A percentile compares a stretch with the other conserved stretches of the same genome.
phyloP scores from a whole-genome alignment of 1,140 invertebrate species.

The Spodoptera litura region DNA sequence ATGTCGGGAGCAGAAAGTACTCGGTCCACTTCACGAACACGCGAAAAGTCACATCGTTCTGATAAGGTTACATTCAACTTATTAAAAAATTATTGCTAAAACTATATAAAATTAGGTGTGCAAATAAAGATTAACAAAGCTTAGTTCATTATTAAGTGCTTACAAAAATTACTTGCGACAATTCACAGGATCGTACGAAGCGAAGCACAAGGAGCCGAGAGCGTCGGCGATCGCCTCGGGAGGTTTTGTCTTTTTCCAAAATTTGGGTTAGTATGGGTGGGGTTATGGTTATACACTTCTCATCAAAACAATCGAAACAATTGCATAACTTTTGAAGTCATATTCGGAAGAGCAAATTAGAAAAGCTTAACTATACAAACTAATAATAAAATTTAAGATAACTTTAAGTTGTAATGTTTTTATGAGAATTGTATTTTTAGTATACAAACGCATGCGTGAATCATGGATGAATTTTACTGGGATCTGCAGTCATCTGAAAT shows the following conservation, averaged over 20 bases:
- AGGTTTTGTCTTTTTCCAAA: conserved; percentile 89
- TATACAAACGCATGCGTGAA: too few relatives aligned
- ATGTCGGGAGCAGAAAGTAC: conserved; percentile 70
- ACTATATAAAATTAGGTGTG: too few relatives aligned
- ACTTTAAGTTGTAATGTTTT: too few relatives aligned
- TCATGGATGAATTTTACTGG: too few relatives aligned
- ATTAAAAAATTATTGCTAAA: neutral
- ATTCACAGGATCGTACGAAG: conserved; percentile 64
- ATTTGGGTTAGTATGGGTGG: conserved; percentile 86
- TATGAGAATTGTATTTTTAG: too few relatives aligned
- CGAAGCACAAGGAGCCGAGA: conserved; percentile 75
- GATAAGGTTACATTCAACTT: conserved; percentile 61
- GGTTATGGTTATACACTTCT: neutral
- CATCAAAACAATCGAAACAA: too few relatives aligned
- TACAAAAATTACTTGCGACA: neutral
- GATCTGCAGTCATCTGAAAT: too few relatives aligned
- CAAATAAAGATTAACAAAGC: neutral
- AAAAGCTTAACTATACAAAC: too few relatives aligned
- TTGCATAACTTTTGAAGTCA: too few relatives aligned
- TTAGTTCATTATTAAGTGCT: neutral
- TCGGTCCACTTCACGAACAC: conserved; percentile 70
- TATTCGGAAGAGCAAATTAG: too few relatives aligned
- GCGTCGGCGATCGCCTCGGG: conserved; percentile 75
- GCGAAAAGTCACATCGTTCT: conserved; percentile 76
- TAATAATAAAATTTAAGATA: too few relatives aligned